These are phyloP conservation scores for Phoxinus dragarum DNA, from an alignment of 2,797 vertebrate species.

Conservation along the genomic window DNA sequence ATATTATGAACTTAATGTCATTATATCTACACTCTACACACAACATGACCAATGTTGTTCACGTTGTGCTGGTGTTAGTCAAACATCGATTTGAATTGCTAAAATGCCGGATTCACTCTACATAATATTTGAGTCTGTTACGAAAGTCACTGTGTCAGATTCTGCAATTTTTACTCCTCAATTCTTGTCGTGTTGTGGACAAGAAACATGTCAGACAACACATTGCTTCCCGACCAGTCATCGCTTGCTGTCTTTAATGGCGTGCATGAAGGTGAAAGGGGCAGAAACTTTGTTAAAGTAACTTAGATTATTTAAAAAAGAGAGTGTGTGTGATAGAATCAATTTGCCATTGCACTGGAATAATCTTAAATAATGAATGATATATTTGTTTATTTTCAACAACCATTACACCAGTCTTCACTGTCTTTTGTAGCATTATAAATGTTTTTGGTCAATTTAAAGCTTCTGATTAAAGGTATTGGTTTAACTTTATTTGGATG, in stretches of 20 bases:
- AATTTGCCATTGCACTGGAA: neutral
- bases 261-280: neutral
- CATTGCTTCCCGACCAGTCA: neutral
- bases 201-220: neutral
- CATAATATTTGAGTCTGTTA: neutral
- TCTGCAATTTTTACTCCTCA: neutral
- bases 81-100: neutral
- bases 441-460: neutral
- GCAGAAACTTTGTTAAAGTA: neutral
- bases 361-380: neutral
- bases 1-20: constrained; percentile 17
- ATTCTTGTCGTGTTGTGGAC: neutral
- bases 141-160: neutral
- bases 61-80: neutral
- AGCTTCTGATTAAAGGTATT: neutral
- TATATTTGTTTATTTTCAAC: neutral
- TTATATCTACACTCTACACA: constrained; percentile 22
- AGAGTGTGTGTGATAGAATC: neutral
- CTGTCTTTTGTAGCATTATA: neutral
- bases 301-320: neutral
- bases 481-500: neutral
- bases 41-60: neutral
- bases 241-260: neutral
- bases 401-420: neutral
- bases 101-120: neutral